Percentiles rank a stretch among this genome's conserved stretches.
Conservation (phyloP, 2,113 vertebrate species). For the Aegithalos caudatus region DNA sequence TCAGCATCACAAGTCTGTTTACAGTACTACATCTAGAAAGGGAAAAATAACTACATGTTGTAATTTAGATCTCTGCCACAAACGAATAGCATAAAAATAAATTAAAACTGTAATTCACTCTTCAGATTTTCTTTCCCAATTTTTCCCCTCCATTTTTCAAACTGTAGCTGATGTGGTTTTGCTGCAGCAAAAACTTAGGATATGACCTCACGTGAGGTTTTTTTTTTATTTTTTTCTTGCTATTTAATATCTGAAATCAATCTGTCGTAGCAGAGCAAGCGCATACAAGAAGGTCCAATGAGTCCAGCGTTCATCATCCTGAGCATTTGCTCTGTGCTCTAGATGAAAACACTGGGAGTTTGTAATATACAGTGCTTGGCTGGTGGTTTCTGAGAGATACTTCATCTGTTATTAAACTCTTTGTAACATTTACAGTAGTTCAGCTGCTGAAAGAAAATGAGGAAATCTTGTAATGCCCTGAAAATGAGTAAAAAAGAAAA, state of each 20-base stretch:
- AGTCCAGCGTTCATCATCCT: background rate
- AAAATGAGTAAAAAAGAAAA: conserved; percentile 31
- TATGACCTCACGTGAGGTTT: background rate
- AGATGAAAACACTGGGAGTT: background rate
- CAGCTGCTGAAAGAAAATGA: conserved; percentile 32
- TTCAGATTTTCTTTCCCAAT: background rate
- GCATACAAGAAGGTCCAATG: background rate
- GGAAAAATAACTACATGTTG: background rate
- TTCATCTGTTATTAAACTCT: background rate
- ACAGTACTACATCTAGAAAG: background rate
- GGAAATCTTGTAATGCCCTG: background rate
- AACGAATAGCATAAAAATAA: background rate
- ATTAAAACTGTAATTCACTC: background rate
- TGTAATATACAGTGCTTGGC: background rate
- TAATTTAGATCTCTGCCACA: background rate
- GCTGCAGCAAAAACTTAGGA: background rate
- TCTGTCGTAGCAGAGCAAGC: background rate
- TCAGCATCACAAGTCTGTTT: background rate
- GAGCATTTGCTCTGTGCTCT: background rate
- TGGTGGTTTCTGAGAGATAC: background rate
- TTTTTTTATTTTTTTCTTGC: background rate
- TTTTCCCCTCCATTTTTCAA: background rate
- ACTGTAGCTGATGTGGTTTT: background rate
- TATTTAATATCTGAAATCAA: background rate
- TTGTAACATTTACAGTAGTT: conserved; percentile 22